Base-by-base conservation (phyloP, 2,797 vertebrate species). In the Danionella dracula region DNA sequence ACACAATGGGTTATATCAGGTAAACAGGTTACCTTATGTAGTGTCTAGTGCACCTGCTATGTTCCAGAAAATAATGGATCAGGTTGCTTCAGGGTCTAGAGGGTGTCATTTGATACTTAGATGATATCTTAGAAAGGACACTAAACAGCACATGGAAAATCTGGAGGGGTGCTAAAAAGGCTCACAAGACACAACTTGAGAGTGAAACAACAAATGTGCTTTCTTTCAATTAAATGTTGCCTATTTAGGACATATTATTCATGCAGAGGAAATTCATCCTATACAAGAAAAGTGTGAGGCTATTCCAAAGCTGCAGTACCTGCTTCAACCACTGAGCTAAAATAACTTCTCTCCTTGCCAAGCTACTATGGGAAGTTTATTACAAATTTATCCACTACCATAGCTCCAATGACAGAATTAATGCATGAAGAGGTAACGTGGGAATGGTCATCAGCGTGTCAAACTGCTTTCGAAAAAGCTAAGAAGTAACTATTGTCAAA, bases 341-440 rank as follows among this genome's bases (percentile, higher is more conserved):
- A 6, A 6, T 20, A 17, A 8, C 23, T 49, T n/a, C 23, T 49
- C n/a, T 11, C 46, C 4, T 8, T 49, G 21, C 11, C 23, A 27
- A 49, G 8, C 13, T 49, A 50, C 12, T 50, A 50, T 29, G 46
- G 46, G 10, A 59, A 59, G n/a, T 59, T 59, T 17, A n/a, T 59
- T 59, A 11, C 38, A n/a, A 59, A 59, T 8, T 23, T 59, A 1
- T 59, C 56, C 10, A 59, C 56, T 2, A 16, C 45, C 9, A 31
- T 59, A 1, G n/a, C 32, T 4, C 56, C 56, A 8, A 44, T 59
- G 38, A 59, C 56, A 15, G 56, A 16, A 23, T 45, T 59, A 17
- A 13, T 59, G 1, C 40, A 59, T n/a, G 45, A 59, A 17, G 56
- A 59, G 7, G 23, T 38, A 13, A 13, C 2, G 3, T 58, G 55